Evolutionary conservation across 1,140 invertebrate species (phyloP).

Genomic region (Mycetomoellerius zeteki): DNA sequence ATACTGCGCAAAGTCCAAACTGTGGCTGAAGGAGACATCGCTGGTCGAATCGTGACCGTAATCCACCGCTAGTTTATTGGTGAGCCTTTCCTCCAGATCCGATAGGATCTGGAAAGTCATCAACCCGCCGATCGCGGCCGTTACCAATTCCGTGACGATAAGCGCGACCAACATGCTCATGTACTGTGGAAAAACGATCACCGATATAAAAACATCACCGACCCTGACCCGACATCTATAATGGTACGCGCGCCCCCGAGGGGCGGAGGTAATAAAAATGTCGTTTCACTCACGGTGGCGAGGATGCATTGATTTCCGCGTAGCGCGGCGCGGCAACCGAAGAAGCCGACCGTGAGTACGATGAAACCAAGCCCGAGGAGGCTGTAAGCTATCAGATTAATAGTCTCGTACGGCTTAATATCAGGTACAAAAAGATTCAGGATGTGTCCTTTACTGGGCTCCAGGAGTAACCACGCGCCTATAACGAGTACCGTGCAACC

Average conservation of each 20-base stretch:
- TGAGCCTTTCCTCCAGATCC: conserved; percentile 83
- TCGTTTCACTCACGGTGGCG: conserved; percentile 84
- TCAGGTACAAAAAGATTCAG: conserved; percentile 85
- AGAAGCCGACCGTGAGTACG: conserved; percentile 87
- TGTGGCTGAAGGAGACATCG: conserved; percentile 84
- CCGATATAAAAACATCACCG: conserved; percentile 22
- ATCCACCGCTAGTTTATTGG: conserved; percentile 81
- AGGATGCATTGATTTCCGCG: conserved; percentile 87
- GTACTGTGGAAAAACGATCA: conserved; percentile 83
- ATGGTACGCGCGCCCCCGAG: not conserved
- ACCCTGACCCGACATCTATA: conserved; percentile 36
- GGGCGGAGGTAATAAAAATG: conserved; percentile 19
- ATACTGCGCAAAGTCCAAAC: conserved; percentile 87
- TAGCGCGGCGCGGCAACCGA: conserved; percentile 87
- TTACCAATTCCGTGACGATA: conserved; percentile 83
- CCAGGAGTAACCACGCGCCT: conserved; percentile 86
- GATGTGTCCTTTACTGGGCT: conserved; percentile 85
- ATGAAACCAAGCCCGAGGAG: conserved; percentile 86
- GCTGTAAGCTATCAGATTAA: conserved; percentile 86
- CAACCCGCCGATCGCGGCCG: conserved; percentile 79
- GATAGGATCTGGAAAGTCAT: conserved; percentile 83
- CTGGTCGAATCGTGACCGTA: conserved; percentile 84
- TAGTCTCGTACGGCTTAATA: conserved; percentile 81
- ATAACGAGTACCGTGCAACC: conserved; percentile 86
- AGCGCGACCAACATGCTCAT: conserved; percentile 86